Base-by-base conservation (phyloP, 2,113 vertebrate species). In the Istiophorus platypterus region DNA sequence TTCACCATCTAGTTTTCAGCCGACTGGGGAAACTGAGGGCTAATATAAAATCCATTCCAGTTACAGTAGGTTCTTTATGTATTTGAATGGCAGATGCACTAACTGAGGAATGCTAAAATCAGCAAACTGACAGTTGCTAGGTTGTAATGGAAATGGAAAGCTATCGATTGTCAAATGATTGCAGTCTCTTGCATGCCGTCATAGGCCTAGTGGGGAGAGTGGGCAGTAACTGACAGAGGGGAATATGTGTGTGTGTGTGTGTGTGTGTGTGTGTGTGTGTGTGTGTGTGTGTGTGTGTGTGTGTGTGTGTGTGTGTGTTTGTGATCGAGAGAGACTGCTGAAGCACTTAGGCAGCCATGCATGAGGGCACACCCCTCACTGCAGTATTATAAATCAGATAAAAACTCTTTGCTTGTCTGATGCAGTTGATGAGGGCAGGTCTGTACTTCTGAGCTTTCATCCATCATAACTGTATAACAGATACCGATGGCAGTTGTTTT, bases 141-240 rank as follows among this genome's bases (percentile, higher is more conserved):
- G 39, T 26, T 80, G 31, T 54, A 70, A 72, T 73, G 49, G 61
- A 77, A 80, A 77, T 87, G 57, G 78, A 82, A 84, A 81, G 4
- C 39, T 88, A 81, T 86, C 80, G 90, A 88, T 88, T 76, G 34
- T 80, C 65, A 67, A 80, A 58, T 84, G 79, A 72, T 24, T 62
- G 56, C 18, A 70, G 62, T 61, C 69, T 80, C 34, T 24, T 78
- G 27, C 65, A 72, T 64, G 45, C 29, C 70, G 62, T 66, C 42
- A 42, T 57, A 41, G 72, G 56, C 52, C 56, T n/a, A 59, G 41
- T 37, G 5, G 61, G 54, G 62, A 59, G 61, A 58, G 2, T 61
- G 29, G 59, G 52, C 41, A 39, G 37, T 59, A 72, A 72, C 39
- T 29, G 27, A 74, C 57, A 69, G 73, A 79, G 41, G 14, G 70